A percentile compares a stretch with the other conserved stretches of the same genome.
phyloP scores from a whole-genome alignment of 2,797 vertebrate species.

The Lycodopsis pacificus region DNA sequence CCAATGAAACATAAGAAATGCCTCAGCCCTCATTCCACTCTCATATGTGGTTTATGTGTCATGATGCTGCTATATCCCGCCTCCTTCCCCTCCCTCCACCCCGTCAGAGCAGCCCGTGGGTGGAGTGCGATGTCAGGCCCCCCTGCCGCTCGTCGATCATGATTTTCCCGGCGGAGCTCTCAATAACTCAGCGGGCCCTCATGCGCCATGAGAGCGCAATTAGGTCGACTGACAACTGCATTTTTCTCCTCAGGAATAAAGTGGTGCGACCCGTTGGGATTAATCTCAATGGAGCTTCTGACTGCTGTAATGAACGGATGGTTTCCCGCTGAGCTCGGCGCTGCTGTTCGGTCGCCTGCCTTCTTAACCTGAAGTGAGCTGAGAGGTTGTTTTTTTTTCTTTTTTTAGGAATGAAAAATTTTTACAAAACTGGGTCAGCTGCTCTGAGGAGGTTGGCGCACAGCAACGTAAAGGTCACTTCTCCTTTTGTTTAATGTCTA shows the following conservation, averaged over 20 bases:
- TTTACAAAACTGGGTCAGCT: constrained; percentile 43
- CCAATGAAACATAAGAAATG: background rate
- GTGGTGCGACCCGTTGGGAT: constrained; percentile 58
- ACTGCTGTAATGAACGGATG: constrained; percentile 59
- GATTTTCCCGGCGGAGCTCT: constrained; percentile 64
- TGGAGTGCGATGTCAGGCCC: constrained; percentile 61
- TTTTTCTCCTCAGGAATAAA: constrained; percentile 74
- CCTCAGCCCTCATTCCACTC: background rate
- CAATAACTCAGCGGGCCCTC: constrained; percentile 76
- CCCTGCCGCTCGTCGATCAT: constrained; percentile 75
- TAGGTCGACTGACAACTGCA: constrained; percentile 74
- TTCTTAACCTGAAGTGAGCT: constrained; percentile 22
- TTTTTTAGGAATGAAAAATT: background rate
- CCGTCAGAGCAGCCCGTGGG: constrained; percentile 38
- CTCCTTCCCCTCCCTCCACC: background rate
- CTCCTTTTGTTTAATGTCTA: constrained; percentile 9
- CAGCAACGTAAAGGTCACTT: constrained; percentile 56
- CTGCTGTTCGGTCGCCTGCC: constrained; percentile 15
- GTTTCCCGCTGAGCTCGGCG: constrained; percentile 40
- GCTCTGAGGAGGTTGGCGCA: constrained; percentile 35
- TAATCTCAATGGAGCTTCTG: constrained; percentile 67
- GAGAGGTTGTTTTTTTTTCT: background rate
- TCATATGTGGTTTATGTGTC: background rate
- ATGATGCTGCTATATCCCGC: background rate
- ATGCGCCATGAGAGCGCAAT: constrained; percentile 75